These are phyloP conservation scores for Empis stercorea DNA, from an alignment of 2,888 invertebrate genomes.

Conservation along the genomic window DNA sequence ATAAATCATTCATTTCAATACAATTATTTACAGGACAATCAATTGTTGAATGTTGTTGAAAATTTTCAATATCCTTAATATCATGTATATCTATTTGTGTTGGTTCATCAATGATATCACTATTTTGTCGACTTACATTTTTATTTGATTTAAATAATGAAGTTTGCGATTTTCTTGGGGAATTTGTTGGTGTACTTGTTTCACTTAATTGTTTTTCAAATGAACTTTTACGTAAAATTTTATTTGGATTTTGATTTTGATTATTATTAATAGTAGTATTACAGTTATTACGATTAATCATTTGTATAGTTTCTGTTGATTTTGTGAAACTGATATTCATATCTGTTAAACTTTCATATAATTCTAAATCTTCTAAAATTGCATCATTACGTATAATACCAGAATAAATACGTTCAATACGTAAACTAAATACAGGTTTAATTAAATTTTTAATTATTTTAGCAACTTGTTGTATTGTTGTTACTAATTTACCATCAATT, in stretches of 20 bases:
- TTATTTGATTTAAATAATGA: conserved; percentile 5
- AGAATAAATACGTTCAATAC: conserved; percentile 45
- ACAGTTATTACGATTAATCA: conserved; percentile 10
- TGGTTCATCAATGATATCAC: background rate
- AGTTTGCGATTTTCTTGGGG: conserved; percentile 25
- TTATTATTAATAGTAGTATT: background rate
- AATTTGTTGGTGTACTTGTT: conserved; percentile 29
- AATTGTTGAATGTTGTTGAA: conserved; percentile 32
- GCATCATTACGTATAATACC: conserved; percentile 33
- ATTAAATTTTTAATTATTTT: conserved; percentile 42
- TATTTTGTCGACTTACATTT: background rate
- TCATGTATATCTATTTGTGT: too few species aligned
- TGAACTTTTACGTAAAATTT: conserved; percentile 9
- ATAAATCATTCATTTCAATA: conserved; percentile 49
- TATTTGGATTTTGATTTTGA: background rate
- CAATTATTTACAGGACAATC: conserved; percentile 26
- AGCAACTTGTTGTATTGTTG: conserved; percentile 63
- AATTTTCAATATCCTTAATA: conserved; percentile 18
- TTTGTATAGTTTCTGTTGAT: conserved; percentile 16
- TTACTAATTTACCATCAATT: conserved; percentile 65
- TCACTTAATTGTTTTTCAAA: conserved; percentile 15
- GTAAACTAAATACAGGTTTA: conserved; percentile 42
- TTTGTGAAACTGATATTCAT: conserved; percentile 16
- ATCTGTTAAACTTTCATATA: conserved; percentile 26
- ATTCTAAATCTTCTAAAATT: conserved; percentile 29